phyloP scores from a whole-genome alignment of 2,797 vertebrate genomes.

The Lagodon rhomboides region DNA sequence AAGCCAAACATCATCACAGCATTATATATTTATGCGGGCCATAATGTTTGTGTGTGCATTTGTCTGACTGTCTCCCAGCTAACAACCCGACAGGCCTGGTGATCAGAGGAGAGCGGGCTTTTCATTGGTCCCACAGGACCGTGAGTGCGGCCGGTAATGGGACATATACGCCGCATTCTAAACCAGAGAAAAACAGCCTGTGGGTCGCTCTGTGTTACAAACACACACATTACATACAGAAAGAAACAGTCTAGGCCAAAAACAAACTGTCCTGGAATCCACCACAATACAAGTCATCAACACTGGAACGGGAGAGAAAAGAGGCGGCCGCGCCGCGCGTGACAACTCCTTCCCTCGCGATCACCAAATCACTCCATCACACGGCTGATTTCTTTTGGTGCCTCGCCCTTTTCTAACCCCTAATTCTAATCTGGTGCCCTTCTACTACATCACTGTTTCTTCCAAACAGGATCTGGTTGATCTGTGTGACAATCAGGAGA shows the following conservation, averaged over 20 bases:
- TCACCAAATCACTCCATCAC: constrained; percentile 68
- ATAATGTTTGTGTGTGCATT: constrained; percentile 51
- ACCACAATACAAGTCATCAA: constrained; percentile 68
- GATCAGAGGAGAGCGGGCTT: constrained; percentile 78
- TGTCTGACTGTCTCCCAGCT: constrained; percentile 56
- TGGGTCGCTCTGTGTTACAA: constrained; percentile 71
- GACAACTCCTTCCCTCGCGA: constrained; percentile 52
- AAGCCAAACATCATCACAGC: constrained; percentile 60
- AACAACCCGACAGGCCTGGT: constrained; percentile 71
- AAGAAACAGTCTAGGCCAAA: constrained; percentile 58
- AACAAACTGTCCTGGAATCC: constrained; percentile 70
- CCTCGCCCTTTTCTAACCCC: constrained; percentile 61
- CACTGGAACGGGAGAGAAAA: constrained; percentile 49
- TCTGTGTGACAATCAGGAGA: constrained; percentile 75
- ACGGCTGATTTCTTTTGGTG: constrained; percentile 46
- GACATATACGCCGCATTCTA: constrained; percentile 77
- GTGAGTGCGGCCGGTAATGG: constrained; percentile 76
- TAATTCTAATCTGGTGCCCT: constrained; percentile 66
- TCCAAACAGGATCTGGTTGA: constrained; percentile 72
- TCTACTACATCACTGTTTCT: constrained; percentile 48
- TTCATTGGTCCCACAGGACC: constrained; percentile 80
- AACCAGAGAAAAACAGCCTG: constrained; percentile 80
- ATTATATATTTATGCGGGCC: constrained; percentile 66
- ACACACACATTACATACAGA: constrained; percentile 44
- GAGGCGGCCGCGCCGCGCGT: constrained; percentile 37